A percentile compares a stretch with the other conserved stretches of the same genome.
Evolutionary conservation across 2,888 invertebrate species (phyloP).

Genomic region (Dioctria rufipes): DNA sequence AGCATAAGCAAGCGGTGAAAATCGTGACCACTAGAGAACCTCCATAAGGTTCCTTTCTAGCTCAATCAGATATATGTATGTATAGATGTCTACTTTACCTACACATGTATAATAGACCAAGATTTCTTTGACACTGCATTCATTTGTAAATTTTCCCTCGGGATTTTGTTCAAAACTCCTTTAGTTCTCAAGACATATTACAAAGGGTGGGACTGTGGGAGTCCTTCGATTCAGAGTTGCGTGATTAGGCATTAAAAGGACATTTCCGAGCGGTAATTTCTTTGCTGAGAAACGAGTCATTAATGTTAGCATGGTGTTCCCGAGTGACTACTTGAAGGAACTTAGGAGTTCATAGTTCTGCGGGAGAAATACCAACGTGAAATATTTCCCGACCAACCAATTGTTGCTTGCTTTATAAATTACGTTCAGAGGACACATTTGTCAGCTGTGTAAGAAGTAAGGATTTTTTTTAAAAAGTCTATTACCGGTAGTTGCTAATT

Average conservation of each 20-base stretch:
- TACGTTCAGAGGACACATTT: not conserved
- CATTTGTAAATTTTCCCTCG: not conserved
- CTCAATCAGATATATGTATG: not conserved
- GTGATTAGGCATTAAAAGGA: slow-evolving; percentile 60
- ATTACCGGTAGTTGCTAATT: no score
- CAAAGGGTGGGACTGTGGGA: not conserved
- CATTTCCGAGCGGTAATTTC: slow-evolving; percentile 59
- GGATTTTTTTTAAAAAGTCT: no score
- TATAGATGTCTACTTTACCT: no score
- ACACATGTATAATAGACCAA: not conserved
- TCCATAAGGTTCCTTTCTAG: no score
- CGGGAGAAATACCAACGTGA: slow-evolving; percentile 11
- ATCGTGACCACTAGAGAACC: slow-evolving; percentile 11
- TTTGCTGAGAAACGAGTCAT: slow-evolving; percentile 42
- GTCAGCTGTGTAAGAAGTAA: no score
- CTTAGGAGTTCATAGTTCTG: not conserved
- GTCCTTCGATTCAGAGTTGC: slow-evolving; percentile 52
- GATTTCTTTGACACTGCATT: not conserved
- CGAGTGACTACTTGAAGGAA: not conserved
- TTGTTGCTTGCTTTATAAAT: slow-evolving; percentile 27
- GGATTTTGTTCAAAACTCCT: slow-evolving; percentile 28
- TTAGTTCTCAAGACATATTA: not conserved
- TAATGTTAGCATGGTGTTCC: slow-evolving; percentile 17
- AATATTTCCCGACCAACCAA: not conserved
- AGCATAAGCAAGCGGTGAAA: not conserved